Conservation (phyloP, 2,888 invertebrate genomes). For the Heliconius charithonia region DNA sequence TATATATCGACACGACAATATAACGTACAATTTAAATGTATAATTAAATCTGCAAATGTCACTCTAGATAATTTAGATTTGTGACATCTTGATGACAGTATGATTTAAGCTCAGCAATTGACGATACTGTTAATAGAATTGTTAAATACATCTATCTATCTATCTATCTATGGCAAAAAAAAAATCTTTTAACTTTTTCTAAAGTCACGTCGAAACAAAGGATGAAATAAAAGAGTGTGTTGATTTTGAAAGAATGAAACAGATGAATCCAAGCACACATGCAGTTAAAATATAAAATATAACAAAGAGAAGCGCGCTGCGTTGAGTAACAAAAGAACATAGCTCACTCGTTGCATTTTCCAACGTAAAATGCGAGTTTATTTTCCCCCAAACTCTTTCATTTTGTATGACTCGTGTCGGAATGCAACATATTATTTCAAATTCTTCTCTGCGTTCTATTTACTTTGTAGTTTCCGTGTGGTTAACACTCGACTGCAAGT, state of each 20-base stretch:
- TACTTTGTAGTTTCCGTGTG: constrained; percentile 54
- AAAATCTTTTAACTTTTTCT: constrained; percentile 4
- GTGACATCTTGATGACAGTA: neutral
- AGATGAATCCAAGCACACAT: constrained; percentile 53
- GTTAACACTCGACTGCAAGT: constrained; percentile 50
- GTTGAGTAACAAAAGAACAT: constrained; percentile 53
- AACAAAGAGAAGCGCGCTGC: constrained; percentile 52
- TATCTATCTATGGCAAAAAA: neutral
- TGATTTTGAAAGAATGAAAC: constrained; percentile 54
- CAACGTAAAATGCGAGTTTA: constrained; percentile 55
- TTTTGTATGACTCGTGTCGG: constrained; percentile 57
- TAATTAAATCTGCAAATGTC: constrained; percentile 42
- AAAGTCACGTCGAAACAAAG: constrained; percentile 46
- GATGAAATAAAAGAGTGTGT: constrained; percentile 49
- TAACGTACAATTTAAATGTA: constrained; percentile 21
- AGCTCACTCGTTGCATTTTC: constrained; percentile 55
- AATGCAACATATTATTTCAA: constrained; percentile 57
- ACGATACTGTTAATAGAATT: constrained; percentile 5
- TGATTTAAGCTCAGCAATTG: neutral
- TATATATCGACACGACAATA: constrained; percentile 47
- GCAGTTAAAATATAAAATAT: constrained; percentile 55
- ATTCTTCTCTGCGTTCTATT: constrained; percentile 54
- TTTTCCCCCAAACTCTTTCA: constrained; percentile 54
- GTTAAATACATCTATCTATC: neutral
- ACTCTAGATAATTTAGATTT: constrained; percentile 3